Conservation (phyloP, 2,797 vertebrate species). For the Cygnus olor region DNA sequence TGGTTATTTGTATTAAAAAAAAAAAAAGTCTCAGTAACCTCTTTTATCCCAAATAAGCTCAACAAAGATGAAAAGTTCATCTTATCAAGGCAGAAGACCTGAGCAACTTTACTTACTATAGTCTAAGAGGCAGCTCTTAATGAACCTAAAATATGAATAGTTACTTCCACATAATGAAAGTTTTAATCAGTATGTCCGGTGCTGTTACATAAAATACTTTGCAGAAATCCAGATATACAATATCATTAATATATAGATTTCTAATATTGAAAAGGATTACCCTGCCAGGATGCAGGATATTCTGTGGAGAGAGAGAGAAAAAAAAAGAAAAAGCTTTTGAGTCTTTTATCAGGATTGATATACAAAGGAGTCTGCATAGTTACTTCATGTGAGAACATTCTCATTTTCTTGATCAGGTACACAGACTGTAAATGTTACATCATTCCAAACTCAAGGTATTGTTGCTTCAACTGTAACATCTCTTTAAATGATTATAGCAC, state of each 20-base stretch:
- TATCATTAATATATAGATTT: background rate
- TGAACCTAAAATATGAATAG: background rate
- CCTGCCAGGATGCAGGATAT: background rate
- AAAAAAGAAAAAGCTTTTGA: background rate
- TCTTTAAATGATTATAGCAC: background rate
- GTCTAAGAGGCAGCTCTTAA: background rate
- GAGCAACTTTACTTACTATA: background rate
- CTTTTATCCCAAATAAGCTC: background rate
- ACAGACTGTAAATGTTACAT: background rate
- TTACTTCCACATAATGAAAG: background rate
- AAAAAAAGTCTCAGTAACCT: rapidly evolving
- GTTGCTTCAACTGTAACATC: background rate
- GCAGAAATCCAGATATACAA: background rate
- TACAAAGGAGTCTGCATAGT: background rate
- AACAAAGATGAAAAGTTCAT: background rate
- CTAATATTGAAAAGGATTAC: constrained; percentile 15
- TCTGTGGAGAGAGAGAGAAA: background rate
- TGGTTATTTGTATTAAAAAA: background rate
- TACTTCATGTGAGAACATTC: background rate
- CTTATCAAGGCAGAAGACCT: background rate
- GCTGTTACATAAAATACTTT: background rate
- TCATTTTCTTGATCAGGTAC: background rate
- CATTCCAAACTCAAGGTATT: background rate
- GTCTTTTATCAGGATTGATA: background rate
- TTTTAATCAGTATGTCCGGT: background rate